Base-by-base conservation (phyloP, 2,113 vertebrate genomes). In the Siniperca knerii region DNA sequence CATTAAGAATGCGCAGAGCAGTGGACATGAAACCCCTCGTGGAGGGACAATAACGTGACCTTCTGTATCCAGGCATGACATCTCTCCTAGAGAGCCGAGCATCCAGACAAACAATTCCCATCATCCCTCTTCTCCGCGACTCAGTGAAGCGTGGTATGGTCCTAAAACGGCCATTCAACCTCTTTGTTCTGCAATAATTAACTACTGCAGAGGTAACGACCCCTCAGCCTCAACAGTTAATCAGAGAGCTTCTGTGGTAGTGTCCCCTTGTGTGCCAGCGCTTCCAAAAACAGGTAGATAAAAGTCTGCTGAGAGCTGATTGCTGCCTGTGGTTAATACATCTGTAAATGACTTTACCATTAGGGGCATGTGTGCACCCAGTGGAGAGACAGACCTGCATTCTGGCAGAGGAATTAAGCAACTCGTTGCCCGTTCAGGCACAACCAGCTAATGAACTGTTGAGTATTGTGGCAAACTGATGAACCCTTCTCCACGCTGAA, bases 1-100 rank as follows among this genome's bases (percentile, higher is more conserved):
- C 76, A 81, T 92, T 91, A 90, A 42, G 57, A 65, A 90, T 92
- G 87, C 90, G 52, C 18, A 50, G 52, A 72, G 74, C 65, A 20
- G 61, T 65, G 70, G 83, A 74, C 78, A 55, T 70, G 44, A 85
- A 88, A 50, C 74, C 72, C 82, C 87, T 20, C 3, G n/a, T 75
- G 54, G 76, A 54, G 73, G 21, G 64, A 83, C 75, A 74, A 74
- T 46, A 42, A 76, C 79, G 77, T 89, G 90, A 91, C 88, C 87
- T 92, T 88, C 90, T 82, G 75, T 61, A 72, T 85, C 89, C 78
- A 75, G 66, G 67, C 80, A 4, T 70, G 69, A 72, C 78, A 64
- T 79, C 79, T 35, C 70, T 87, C 87, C 81, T 69, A 50, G 66
- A 65, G 62, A 78, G 66, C 35, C 29, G 8, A 85, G 75, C 77